Conservation (phyloP, 2,113 vertebrate genomes). For the Gnathonemus echidnorhynchus region DNA sequence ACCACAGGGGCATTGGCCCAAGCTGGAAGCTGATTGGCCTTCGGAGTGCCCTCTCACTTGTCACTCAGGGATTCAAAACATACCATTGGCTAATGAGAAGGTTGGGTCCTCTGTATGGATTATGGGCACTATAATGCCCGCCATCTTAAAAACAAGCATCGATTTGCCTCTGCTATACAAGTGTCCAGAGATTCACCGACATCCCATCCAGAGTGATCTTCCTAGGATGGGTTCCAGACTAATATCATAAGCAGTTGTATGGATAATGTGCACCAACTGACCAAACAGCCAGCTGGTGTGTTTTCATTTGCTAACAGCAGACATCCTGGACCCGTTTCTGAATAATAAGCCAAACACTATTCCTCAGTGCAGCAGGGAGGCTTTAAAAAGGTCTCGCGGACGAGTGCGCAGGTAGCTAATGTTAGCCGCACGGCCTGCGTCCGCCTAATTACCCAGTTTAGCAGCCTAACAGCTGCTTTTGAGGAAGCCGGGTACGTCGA, state of each 20-base stretch:
- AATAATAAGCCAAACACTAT: not conserved
- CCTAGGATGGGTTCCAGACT: not conserved
- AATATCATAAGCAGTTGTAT: not conserved
- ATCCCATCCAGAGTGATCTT: not conserved
- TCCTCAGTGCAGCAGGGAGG: not conserved
- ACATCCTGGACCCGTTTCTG: not conserved
- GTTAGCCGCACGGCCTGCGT: not conserved
- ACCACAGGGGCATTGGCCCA: not conserved
- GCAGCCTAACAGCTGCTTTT: constrained; percentile 1
- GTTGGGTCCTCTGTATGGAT: not conserved
- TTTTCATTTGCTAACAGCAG: constrained; percentile 2
- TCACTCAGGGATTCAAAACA: not conserved
- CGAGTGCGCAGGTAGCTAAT: not conserved
- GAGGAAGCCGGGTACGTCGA: not conserved
- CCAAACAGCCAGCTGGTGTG: not conserved
- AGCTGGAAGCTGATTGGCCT: not conserved
- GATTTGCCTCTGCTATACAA: not conserved
- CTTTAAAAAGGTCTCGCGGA: not conserved
- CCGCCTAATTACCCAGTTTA: constrained; percentile 1
- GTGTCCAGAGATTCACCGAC: not conserved
- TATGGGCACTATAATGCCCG: not conserved
- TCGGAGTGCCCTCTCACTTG: not conserved
- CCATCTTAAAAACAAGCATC: not conserved
- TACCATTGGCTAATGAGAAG: not conserved
- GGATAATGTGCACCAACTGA: not conserved